Base-by-base conservation (phyloP, 2,113 vertebrate species). In the Xerus inauris region DNA sequence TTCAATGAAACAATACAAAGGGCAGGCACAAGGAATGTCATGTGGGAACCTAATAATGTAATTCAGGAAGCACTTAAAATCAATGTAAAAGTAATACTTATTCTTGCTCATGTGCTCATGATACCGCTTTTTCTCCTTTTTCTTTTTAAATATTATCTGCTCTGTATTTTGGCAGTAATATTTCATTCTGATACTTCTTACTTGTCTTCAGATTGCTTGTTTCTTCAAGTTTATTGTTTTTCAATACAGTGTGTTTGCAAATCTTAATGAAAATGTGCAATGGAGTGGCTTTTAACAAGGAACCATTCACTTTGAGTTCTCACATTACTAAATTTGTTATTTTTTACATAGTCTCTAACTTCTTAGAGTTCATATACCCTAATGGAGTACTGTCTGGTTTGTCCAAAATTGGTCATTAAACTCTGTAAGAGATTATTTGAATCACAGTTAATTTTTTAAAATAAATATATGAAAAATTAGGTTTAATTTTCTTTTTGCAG, bases 11-110 rank as follows among this genome's bases (percentile, higher is more conserved):
- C 24, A 86, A 54, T 49, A 51, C 13, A 14, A 6, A 65, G 40
- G 72, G 38, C 19, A 38, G 3, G 65, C 87, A 65, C n/a, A 91
- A 86, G 65, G 14, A 19, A 90, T 26, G 83, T 57, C 12, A 67
- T 79, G 32, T 88, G 24, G 30, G 1, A 79, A 79, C 84, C 19
- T 67, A 65, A 35, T 51, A 84, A 40, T 54, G 9, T 92, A 72
- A 82, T 49, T 82, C n/a, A 96, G 30, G 22, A 92, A 89, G 73
- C 22, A 40, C 54, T 87, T 87, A 69, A 40, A 86, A 35, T 94
- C 26, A 71, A 11, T 80, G 0, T 94, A 40, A 92, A 75, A 83
- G 28, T 28, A 75, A 62, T 62, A 19, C 24, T 32, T 91, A 49
- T 77, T 85, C n/a, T n/a, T 86, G 35, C 57, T 71, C 1, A 77